Evolutionary conservation across 1,140 invertebrate species (phyloP).

Genomic region (Drosophila sproati): DNA sequence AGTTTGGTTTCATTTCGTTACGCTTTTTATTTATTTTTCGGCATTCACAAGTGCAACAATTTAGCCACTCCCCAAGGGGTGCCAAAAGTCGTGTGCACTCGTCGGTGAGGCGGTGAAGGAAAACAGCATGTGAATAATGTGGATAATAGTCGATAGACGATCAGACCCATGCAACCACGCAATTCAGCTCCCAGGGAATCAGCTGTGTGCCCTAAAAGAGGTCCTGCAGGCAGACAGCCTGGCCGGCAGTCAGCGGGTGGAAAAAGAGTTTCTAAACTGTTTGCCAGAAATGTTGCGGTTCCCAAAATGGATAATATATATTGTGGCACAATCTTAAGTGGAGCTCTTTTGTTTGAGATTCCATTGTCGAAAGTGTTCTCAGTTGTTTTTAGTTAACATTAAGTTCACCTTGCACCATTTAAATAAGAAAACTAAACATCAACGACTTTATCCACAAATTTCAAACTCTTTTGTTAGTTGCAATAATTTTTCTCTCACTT

Average conservation of each 20-base stretch:
- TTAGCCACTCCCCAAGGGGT: conserved; percentile 35
- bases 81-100: too few relatives aligned
- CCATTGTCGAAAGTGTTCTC: conserved; percentile 28
- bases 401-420: not conserved
- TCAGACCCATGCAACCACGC: conserved; percentile 26
- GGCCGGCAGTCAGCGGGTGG: not conserved
- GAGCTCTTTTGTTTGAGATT: conserved; percentile 12
- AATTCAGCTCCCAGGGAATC: conserved; percentile 9
- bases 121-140: conserved; percentile 42
- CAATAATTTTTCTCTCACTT: not conserved
- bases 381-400: conserved; percentile 9
- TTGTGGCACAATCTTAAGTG: conserved; percentile 28
- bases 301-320: conserved; percentile 31
- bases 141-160: conserved; percentile 47
- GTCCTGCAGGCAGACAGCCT: too few relatives aligned
- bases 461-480: conserved; percentile 8
- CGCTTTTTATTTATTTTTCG: conserved; percentile 51
- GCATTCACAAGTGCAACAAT: conserved; percentile 70
- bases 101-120: not conserved
- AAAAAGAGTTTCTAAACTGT: conserved; percentile 27
- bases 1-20: conserved; percentile 64
- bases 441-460: not conserved
- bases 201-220: not conserved
- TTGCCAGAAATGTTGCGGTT: conserved; percentile 22
- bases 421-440: conserved; percentile 1